Evolutionary conservation across 1,140 invertebrate genomes (phyloP).

Genomic region (Gryon sp.): DNA sequence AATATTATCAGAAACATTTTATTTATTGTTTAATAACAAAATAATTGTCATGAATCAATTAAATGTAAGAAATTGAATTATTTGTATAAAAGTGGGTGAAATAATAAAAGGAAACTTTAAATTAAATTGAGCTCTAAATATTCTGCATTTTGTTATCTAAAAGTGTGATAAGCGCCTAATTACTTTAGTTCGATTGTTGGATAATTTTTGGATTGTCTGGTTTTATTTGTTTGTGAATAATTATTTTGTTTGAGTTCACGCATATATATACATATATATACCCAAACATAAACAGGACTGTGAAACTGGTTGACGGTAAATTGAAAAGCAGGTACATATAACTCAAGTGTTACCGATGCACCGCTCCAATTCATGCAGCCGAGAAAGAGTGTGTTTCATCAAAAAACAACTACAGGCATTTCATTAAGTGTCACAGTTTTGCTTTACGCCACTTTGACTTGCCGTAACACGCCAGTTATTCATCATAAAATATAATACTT

Average conservation of each 20-base stretch:
- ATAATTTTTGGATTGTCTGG: background rate
- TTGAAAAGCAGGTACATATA: slow-evolving; percentile 28
- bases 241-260: slow-evolving; percentile 13
- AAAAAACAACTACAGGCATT: slow-evolving; percentile 37
- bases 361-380: slow-evolving; percentile 6
- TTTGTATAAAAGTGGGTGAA: too few relatives aligned
- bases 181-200: slow-evolving; percentile 4
- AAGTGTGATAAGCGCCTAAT: background rate
- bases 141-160: slow-evolving; percentile 3
- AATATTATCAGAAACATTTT: too few relatives aligned
- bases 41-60: too few relatives aligned
- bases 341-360: slow-evolving; percentile 23
- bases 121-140: background rate
- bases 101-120: too few relatives aligned
- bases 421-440: slow-evolving; percentile 32
- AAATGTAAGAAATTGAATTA: too few relatives aligned
- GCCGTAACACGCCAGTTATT: slow-evolving; percentile 4
- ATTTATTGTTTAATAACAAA: too few relatives aligned
- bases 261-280: slow-evolving; percentile 7
- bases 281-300: slow-evolving; percentile 10
- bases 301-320: slow-evolving; percentile 28
- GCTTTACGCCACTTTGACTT: slow-evolving; percentile 29
- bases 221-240: slow-evolving; percentile 1
- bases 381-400: slow-evolving; percentile 31
- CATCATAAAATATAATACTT: slow-evolving; percentile 15